These are phyloP conservation scores for Trypoxylon attenuatum DNA, from an alignment of 2,888 invertebrate species.

Conservation along the genomic window DNA sequence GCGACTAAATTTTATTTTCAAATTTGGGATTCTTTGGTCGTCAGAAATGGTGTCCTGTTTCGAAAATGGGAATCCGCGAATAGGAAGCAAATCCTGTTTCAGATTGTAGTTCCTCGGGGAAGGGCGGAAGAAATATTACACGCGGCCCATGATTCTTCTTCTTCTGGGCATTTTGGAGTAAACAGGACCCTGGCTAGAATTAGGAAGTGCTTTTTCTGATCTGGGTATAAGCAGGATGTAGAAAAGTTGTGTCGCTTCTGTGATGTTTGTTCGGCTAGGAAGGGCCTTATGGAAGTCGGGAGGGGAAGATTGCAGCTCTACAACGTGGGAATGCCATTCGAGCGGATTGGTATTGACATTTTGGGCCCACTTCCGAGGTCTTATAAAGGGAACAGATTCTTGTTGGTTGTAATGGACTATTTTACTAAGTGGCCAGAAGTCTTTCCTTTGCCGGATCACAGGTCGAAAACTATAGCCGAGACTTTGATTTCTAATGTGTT, in stretches of 20 bases:
- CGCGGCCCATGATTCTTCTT: not conserved
- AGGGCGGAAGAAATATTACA: not conserved
- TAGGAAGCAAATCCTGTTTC: not conserved
- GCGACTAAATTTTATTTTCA: not conserved
- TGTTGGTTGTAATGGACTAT: too few relatives aligned
- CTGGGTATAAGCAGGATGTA: not conserved
- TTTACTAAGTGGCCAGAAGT: too few relatives aligned
- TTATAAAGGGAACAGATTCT: not conserved
- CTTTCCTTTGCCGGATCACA: too few relatives aligned
- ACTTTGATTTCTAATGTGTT: too few relatives aligned
- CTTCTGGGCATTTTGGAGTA: not conserved
- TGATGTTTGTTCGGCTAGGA: not conserved
- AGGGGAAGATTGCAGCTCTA: too few relatives aligned
- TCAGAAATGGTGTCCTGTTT: not conserved
- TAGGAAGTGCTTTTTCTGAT: not conserved
- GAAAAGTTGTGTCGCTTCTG: not conserved
- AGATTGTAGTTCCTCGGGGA: not conserved
- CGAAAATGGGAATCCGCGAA: not conserved
- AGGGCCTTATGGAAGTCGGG: not conserved
- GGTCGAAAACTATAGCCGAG: too few relatives aligned
- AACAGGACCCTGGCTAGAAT: not conserved
- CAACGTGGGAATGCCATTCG: too few relatives aligned
- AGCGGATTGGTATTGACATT: not conserved
- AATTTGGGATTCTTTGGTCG: not conserved
- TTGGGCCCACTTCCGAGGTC: not conserved